These are phyloP conservation scores for Ischnus inquisitorius DNA, from an alignment of 2,888 invertebrate species.

Conservation along the genomic window DNA sequence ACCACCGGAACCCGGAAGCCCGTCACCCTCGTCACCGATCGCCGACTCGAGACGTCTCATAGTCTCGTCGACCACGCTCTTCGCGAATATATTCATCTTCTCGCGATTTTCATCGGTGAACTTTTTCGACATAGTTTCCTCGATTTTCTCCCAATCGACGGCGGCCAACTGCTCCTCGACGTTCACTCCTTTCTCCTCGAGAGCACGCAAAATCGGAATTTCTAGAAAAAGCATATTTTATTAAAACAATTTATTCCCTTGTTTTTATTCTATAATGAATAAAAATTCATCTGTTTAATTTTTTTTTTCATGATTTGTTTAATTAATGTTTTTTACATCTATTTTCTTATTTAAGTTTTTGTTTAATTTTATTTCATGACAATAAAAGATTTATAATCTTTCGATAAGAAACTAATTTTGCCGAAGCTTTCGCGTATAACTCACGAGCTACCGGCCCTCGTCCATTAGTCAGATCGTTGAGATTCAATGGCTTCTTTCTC, in stretches of 20 bases:
- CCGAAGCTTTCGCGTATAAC: background rate
- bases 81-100: constrained; percentile 64
- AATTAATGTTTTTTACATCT: too few relatives aligned
- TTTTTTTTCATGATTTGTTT: constrained; percentile 1
- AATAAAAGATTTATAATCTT: background rate
- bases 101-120: constrained; percentile 55
- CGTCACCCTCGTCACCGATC: constrained; percentile 29
- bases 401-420: background rate
- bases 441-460: constrained; percentile 43
- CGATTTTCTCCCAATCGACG: constrained; percentile 64
- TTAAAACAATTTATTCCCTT: too few relatives aligned
- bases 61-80: constrained; percentile 66
- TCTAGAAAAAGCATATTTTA: constrained; percentile 27
- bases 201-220: constrained; percentile 46
- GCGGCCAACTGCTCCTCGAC: constrained; percentile 60
- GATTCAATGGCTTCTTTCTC: constrained; percentile 35
- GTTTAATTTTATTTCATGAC: background rate
- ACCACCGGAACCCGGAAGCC: background rate
- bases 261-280: too few relatives aligned
- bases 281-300: too few relatives aligned
- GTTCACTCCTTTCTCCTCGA: constrained; percentile 39
- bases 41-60: constrained; percentile 63
- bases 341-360: too few relatives aligned
- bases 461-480: constrained; percentile 34
- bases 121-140: constrained; percentile 54